Conservation (phyloP, 2,888 invertebrate genomes). For the Eupeodes latifasciatus region DNA sequence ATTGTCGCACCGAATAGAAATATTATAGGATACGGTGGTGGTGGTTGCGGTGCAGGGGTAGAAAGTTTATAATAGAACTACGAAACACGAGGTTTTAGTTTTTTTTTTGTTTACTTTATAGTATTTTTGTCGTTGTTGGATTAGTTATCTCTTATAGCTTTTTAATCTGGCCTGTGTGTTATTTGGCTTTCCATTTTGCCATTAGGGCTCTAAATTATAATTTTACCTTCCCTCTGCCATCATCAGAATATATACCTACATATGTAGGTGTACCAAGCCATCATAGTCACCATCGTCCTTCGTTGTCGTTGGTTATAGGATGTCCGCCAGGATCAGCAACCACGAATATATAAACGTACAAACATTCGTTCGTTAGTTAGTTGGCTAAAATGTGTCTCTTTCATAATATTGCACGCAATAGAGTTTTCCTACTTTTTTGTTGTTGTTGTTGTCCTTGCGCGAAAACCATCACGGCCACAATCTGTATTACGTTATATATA, state of each 20-base stretch:
- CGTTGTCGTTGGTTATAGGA: not conserved
- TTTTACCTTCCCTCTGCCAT: no score
- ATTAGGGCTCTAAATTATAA: slow-evolving; percentile 37
- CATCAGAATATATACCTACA: no score
- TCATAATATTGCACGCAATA: slow-evolving; percentile 26
- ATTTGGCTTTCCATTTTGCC: not conserved
- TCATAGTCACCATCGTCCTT: not conserved
- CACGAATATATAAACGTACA: not conserved
- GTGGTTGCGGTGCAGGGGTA: not conserved
- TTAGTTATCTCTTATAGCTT: slow-evolving; percentile 61
- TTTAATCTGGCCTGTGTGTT: slow-evolving; percentile 40
- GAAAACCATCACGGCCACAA: not conserved
- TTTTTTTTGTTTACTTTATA: slow-evolving; percentile 40
- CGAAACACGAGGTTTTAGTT: slow-evolving; percentile 1
- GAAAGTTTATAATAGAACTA: not conserved
- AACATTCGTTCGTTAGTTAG: no score
- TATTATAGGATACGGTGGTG: not conserved
- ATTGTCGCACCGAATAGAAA: slow-evolving; percentile 7
- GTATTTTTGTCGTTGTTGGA: slow-evolving; percentile 36
- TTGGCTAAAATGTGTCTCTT: slow-evolving; percentile 1
- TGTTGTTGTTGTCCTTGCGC: not conserved
- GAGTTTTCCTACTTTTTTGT: not conserved
- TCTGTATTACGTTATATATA: not conserved
- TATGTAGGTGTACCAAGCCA: no score
- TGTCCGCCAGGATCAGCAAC: slow-evolving; percentile 14